These are phyloP conservation scores for Tyria jacobaeae DNA, from an alignment of 2,888 invertebrate species.

Conservation along the genomic window DNA sequence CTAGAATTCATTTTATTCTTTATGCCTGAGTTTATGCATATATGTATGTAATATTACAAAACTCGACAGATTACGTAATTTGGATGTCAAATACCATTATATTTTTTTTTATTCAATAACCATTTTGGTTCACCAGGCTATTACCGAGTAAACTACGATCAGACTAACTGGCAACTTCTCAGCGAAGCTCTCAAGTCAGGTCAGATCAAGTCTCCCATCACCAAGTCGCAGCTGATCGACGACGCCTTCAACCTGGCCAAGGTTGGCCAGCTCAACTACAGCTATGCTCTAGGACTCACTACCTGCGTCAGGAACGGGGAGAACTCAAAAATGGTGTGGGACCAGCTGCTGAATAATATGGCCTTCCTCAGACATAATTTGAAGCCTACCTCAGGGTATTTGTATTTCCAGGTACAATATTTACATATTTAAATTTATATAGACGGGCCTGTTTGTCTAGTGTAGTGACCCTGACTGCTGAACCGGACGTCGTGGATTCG, in stretches of 20 bases:
- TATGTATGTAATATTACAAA: no score
- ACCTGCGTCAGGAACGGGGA: slow-evolving; percentile 87
- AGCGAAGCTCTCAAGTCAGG: slow-evolving; percentile 82
- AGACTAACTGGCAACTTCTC: slow-evolving; percentile 85
- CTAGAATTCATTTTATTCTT: no score
- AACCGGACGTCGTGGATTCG: no score
- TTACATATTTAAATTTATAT: no score
- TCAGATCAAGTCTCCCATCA: slow-evolving; percentile 84
- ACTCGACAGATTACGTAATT: no score
- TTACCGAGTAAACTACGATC: slow-evolving; percentile 88
- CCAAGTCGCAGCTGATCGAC: slow-evolving; percentile 90
- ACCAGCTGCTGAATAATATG: slow-evolving; percentile 85
- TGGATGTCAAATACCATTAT: no score
- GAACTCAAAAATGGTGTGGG: slow-evolving; percentile 90
- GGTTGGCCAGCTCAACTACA: slow-evolving; percentile 85
- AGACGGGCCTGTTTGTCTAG: no score
- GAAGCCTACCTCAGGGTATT: slow-evolving; percentile 80
- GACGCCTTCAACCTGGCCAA: slow-evolving; percentile 90
- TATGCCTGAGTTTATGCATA: no score
- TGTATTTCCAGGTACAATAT: slow-evolving; percentile 81
- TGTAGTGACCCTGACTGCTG: no score
- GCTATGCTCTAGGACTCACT: slow-evolving; percentile 87
- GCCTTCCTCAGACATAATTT: slow-evolving; percentile 81
- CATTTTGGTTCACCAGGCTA: slow-evolving; percentile 73
- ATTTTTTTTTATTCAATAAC: neutral